Percentiles rank a stretch among this genome's conserved stretches.
Conservation (phyloP, 2,888 invertebrate genomes). For the Tuberolachnus salignus region DNA sequence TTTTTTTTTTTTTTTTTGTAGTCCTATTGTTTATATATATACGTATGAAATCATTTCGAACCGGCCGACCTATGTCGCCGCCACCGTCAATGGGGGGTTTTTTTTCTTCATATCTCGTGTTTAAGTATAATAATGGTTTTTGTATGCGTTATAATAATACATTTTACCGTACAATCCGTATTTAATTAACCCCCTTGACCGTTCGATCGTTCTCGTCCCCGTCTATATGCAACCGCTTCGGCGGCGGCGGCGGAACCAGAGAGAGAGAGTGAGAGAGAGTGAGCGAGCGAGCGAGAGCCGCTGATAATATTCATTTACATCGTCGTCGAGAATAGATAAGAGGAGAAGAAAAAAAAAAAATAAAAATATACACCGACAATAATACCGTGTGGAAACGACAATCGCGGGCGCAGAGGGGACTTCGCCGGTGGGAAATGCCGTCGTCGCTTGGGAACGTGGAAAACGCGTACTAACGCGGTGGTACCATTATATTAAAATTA, state of each 20-base stretch:
- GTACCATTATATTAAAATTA: not conserved
- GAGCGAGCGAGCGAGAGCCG: too few species aligned
- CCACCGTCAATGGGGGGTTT: not conserved
- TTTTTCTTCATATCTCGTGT: not conserved
- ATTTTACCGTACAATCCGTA: not conserved
- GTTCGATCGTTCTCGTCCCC: not conserved
- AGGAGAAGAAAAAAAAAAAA: not conserved
- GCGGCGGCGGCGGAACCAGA: not conserved
- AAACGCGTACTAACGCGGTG: not conserved
- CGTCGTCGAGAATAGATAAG: not conserved
- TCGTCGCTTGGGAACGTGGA: conserved; percentile 15
- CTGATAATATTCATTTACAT: conserved; percentile 3
- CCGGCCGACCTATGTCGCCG: conserved; percentile 1
- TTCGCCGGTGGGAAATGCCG: conserved; percentile 36
- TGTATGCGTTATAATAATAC: not conserved
- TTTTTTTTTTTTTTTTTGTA: not conserved
- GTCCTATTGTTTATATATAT: not conserved
- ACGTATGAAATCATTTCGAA: conserved; percentile 13
- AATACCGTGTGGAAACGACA: not conserved
- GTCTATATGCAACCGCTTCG: not conserved
- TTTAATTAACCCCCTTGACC: conserved; percentile 20
- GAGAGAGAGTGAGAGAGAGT: not conserved
- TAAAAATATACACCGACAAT: not conserved
- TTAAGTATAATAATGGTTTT: not conserved
- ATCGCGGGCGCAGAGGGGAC: not conserved